Evolutionary conservation across 2,797 vertebrate genomes (phyloP).

Genomic region (Gymnoscopelus braueri): DNA sequence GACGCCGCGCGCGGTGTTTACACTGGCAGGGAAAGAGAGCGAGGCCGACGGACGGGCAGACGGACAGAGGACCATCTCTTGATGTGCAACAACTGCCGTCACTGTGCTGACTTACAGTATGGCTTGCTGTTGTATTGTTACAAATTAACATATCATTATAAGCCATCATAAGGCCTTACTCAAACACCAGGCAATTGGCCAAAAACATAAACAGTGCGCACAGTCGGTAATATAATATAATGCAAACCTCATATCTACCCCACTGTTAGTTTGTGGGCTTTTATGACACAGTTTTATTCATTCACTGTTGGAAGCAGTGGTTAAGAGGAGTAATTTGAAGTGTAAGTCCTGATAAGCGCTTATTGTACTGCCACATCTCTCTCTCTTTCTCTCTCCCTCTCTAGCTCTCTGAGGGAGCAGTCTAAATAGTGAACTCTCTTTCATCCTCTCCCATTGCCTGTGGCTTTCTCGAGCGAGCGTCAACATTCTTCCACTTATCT

Average conservation of each 20-base stretch:
- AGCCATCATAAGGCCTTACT: background rate
- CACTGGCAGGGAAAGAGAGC: conserved; percentile 60
- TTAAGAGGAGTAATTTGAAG: conserved; percentile 68
- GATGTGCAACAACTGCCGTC: conserved; percentile 31
- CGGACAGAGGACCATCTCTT: conserved; percentile 33
- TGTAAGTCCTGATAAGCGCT: conserved; percentile 73
- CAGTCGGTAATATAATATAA: conserved; percentile 43
- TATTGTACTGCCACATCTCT: conserved; percentile 48
- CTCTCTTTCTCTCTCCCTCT: no score
- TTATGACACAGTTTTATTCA: conserved; percentile 57
- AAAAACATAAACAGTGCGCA: conserved; percentile 34
- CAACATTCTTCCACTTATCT: conserved; percentile 85
- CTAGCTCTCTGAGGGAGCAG: conserved; percentile 62
- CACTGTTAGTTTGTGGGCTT: conserved; percentile 47
- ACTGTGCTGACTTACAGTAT: conserved; percentile 44
- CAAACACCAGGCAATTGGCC: conserved; percentile 51
- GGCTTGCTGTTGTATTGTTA: conserved; percentile 25
- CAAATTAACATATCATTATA: conserved; percentile 24
- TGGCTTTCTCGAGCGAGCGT: conserved; percentile 72
- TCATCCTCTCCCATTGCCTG: conserved; percentile 74
- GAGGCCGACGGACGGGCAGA: conserved; percentile 13
- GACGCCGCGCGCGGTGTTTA: conserved; percentile 58
- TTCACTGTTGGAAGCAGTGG: conserved; percentile 51
- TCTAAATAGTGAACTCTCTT: conserved; percentile 74
- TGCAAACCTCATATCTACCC: conserved; percentile 27